Base-by-base conservation (phyloP, 2,888 invertebrate genomes). In the Deilephila porcellus region DNA sequence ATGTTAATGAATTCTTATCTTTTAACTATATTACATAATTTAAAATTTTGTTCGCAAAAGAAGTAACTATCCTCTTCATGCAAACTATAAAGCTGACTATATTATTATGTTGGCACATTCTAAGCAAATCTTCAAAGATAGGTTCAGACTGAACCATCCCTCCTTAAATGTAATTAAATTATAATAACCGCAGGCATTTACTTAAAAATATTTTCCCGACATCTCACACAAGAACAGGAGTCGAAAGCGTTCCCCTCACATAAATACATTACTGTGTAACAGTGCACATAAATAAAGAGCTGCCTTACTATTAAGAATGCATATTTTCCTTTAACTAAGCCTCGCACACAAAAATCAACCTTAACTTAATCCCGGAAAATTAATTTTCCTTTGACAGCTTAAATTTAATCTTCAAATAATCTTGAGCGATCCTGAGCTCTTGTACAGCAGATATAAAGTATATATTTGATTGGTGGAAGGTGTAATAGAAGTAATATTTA, bases 401-500 rank as follows among this genome's bases (percentile, higher is more conserved):
- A 19, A 67, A 67, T 25, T 52, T 67, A 25, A 67, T 67, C 25
- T 67, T 19, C 25, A 25, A 17, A 52, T 29, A 52, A 20, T 14
- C 20, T 45, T 67, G 17, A 67, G 45, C 14, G 3, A 67, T 17
- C 17, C 52, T 52, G 17, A 25, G 20, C 25, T 52, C 25, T 67
- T 25, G n/a, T 11, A 4, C 0, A 5, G 17, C 5, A 25, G 25
- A 20, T 45, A 52, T 67, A 67, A 45, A 52, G 67, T 25, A 14
- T 67, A 25, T 20, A 67, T 67, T 67, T 52, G 45, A 11, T 5
- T 52, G 17, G 14, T 6, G 14, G 3, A 1, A 6, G 20, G 19
- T 14, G 67, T 52, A 67, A 52, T 67, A 52, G 52, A 67, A 25
- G 67, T 52, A 67, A 67, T 67, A 67, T 81, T 78, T 79, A 79